Evolutionary conservation across 2,113 vertebrate species (phyloP), one percentile per base, ranked within the genome.

Genomic region (Osmerus eperlanus): DNA sequence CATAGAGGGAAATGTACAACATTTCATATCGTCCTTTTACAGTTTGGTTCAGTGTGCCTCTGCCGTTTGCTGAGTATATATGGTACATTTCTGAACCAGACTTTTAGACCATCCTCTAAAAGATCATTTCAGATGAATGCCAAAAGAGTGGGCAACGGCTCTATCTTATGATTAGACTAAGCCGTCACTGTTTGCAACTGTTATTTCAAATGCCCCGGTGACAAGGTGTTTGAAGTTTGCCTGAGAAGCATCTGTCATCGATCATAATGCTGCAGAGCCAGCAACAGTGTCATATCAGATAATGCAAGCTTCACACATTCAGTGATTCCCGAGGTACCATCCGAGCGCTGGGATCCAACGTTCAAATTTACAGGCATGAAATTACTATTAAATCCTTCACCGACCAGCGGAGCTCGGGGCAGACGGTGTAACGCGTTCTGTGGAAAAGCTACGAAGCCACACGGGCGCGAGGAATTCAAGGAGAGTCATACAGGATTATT

Each of bases 211-310:
- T 15, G 52, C 71, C 70, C 74, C 63, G 71, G 75, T 85, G 65
- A 79, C 82, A 70, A 77, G 68, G 84, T 79, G 72, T 65, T 75
- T 82, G 67, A 86, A 81, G 74, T 73, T 67, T 23, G 73, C 75
- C 64, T 75, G 15, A 82, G 70, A 82, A 81, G 85, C 59, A 85
- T 84, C 82, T 80, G 62, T 79, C 85, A 86, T 89, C 83, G 83
- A 81, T 79, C 87, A 82, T 81, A 71, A 70, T 53, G 71, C 78
- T 83, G 67, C 68, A 66, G 76, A 80, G 85, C 81, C 75, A 84
- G 73, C 68, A 75, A 82, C 73, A 69, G 83, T 68, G 82, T 90
- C 84, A 91, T 83, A 86, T 84, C 83, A 88, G 82, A 89, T 80
- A 82, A 81, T 77, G 72, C 78, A 83, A 65, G n/a, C 77, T 82